Conservation (phyloP, 2,888 invertebrate species). For the Coleophora deauratella region DNA sequence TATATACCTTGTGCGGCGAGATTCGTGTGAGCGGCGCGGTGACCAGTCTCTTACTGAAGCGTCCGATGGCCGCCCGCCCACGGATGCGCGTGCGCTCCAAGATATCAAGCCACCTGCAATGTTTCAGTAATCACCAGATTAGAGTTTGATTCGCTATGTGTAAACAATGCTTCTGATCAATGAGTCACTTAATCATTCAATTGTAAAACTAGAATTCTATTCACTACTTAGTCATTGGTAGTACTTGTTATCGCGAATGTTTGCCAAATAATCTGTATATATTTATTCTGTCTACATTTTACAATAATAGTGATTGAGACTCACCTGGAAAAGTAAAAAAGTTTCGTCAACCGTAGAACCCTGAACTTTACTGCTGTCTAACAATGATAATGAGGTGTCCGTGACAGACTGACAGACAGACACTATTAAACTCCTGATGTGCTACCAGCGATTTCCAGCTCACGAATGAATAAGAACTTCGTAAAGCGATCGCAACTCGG, state of each 20-base stretch:
- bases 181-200: slow-evolving; percentile 5
- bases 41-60: slow-evolving; percentile 65
- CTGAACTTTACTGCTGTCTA: slow-evolving; percentile 53
- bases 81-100: slow-evolving; percentile 30
- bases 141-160: slow-evolving; percentile 10
- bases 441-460: slow-evolving; percentile 39
- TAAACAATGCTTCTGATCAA: no score
- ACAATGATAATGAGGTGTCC: slow-evolving; percentile 21
- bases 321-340: slow-evolving; percentile 28
- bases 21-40: slow-evolving; percentile 69
- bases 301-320: no score
- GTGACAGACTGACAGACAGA: slow-evolving; percentile 25
- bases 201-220: slow-evolving; percentile 13
- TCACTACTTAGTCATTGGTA: no score
- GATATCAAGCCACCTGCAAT: slow-evolving; percentile 52
- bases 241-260: background rate
- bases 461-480: slow-evolving; percentile 40
- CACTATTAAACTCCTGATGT: slow-evolving; percentile 20
- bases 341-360: slow-evolving; percentile 26
- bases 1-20: slow-evolving; percentile 68
- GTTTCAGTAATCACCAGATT: slow-evolving; percentile 39
- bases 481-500: slow-evolving; percentile 18
- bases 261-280: no score
- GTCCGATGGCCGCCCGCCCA: slow-evolving; percentile 46
- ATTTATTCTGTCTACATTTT: no score